Evolutionary conservation across 1,140 invertebrate species (phyloP).

Genomic region (Ridgeia piscesae): DNA sequence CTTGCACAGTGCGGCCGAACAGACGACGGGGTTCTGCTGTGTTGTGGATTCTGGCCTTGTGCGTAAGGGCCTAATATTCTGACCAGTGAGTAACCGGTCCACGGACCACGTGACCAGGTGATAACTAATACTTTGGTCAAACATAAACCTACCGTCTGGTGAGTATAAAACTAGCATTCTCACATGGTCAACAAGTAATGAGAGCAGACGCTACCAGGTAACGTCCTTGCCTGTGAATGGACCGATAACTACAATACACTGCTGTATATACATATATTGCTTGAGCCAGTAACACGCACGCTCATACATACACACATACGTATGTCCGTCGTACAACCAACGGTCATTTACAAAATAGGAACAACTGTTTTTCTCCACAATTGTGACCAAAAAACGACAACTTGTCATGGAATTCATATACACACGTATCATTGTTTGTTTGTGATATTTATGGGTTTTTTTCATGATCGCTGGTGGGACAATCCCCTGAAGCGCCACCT

Average conservation of each 20-base stretch:
- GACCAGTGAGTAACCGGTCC: not conserved
- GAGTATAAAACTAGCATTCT: not conserved
- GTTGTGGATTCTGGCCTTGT: not conserved
- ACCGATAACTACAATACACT: not conserved
- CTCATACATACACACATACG: not conserved
- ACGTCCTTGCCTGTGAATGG: not conserved
- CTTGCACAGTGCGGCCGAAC: no score
- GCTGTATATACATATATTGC: not conserved
- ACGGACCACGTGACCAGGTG: not conserved
- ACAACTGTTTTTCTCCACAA: not conserved
- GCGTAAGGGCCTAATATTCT: not conserved
- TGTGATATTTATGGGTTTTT: not conserved
- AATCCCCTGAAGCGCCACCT: not conserved
- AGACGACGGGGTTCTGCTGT: no score
- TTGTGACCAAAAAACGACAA: not conserved
- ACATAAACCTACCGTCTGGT: not conserved
- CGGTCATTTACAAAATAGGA: not conserved
- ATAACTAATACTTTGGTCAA: constrained; percentile 1
- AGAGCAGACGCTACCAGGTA: not conserved
- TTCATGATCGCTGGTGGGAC: not conserved
- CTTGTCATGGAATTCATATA: not conserved
- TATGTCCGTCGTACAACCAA: not conserved
- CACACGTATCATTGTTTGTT: not conserved
- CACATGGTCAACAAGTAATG: not conserved
- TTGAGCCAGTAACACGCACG: not conserved